Conservation (phyloP, 2,113 vertebrate genomes). For the Brachionichthys hirsutus region DNA sequence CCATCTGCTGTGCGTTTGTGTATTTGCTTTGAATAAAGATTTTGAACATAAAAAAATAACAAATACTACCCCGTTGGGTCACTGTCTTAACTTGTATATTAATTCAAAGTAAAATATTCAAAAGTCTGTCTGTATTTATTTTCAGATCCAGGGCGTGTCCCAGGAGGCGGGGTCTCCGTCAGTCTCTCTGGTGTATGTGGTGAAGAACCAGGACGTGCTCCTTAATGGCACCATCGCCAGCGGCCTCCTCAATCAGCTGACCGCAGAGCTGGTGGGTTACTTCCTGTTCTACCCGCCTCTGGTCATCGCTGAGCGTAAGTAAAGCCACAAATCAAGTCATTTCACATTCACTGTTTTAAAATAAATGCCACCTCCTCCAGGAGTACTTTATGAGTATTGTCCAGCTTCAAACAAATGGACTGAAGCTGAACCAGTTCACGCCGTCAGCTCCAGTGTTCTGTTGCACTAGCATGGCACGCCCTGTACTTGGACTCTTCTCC, state of each 20-base stretch:
- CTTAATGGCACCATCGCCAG: conserved; percentile 92
- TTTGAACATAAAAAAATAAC: background rate
- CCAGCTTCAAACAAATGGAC: too few relatives aligned
- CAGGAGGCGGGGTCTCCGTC: conserved; percentile 81
- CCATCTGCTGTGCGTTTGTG: background rate
- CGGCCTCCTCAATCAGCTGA: conserved; percentile 91
- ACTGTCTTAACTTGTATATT: background rate
- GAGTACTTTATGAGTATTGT: too few relatives aligned
- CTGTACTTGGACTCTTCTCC: too few relatives aligned
- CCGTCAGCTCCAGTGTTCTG: too few relatives aligned
- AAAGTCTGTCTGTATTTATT: conserved; percentile 43
- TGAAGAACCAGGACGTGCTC: conserved; percentile 85
- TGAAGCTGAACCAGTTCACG: too few relatives aligned
- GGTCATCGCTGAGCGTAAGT: conserved; percentile 96
- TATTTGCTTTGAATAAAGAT: conserved; percentile 11
- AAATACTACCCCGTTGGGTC: background rate
- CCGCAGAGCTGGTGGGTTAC: conserved; percentile 94
- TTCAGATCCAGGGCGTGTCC: conserved; percentile 89
- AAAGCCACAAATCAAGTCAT: background rate
- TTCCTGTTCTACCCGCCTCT: conserved; percentile 94
- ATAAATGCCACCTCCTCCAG: too few relatives aligned
- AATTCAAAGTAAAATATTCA: background rate
- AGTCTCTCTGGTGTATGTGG: conserved; percentile 89
- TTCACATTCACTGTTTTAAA: too few relatives aligned
- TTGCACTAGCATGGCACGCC: too few relatives aligned